Base-by-base conservation (phyloP, 64 coral and sea anemone species). In the Actinia equina region DNA sequence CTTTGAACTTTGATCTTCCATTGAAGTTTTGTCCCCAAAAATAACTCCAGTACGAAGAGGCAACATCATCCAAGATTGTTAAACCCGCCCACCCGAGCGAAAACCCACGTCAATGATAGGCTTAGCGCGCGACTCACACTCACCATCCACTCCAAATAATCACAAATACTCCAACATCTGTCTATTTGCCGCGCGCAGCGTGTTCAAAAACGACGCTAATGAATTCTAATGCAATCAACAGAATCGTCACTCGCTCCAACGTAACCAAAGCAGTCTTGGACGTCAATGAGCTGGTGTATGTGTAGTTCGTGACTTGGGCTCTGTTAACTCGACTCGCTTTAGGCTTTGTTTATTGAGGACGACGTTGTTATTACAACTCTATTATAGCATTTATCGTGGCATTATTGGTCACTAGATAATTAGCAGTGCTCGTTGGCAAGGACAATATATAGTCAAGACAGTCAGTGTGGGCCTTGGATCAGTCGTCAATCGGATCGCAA, bases 181-280 rank as follows among this genome's bases (percentile, higher is more conserved):
- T 49, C 78, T 1, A 19, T 22, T 20, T 52, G 43, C 4, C 78
- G 18, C 78, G 78, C 78, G 78, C 17, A n/a, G 1, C 69, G 69
- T 74, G 69, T 49, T 20, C 37, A 44, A 52, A 52, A 19, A 49
- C 18, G 17, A 52, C 49, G 78, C 78, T 81, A 81, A 81, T 81
- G 49, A 49, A 81, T 52, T 49, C 78, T 81, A 81, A 81, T 81
- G 6, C 45, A 78, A 44, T 81, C 78, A 81, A 81, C 78, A 81
- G 78, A 81, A 9, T 49, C 17, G 44, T 41, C 69, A 74, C 26
- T 74, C 69, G 23, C 30, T 18, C n/a, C 78, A 52, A 6, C 44
- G 78, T 17, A 81, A 44, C 78, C 78, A 18, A 52, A 22, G 49
- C 78, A 81, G 78, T 37, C 4, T 78, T 78, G 37, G 76, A 78